phyloP scores from a whole-genome alignment of 2,888 invertebrate genomes.

The Eudemis profundana region DNA sequence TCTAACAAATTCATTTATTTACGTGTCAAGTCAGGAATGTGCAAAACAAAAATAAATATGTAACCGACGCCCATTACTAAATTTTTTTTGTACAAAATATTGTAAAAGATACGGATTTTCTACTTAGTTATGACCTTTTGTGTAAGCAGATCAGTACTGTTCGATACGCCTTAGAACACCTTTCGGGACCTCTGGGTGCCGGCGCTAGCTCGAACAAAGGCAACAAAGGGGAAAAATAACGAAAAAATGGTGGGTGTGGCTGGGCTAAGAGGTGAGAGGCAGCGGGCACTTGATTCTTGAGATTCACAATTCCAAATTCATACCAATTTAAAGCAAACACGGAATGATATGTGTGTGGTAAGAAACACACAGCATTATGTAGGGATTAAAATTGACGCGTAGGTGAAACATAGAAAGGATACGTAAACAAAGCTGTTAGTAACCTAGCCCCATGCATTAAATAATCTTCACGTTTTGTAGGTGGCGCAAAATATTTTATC shows the following conservation, averaged over 20 bases:
- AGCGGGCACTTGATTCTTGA: conserved; percentile 1
- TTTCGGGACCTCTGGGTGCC: conserved; percentile 77
- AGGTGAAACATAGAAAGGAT: too few relatives aligned
- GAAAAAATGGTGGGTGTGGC: conserved; percentile 31
- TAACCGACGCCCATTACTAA: conserved; percentile 75
- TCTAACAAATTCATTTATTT: conserved; percentile 78
- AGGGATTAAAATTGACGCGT: too few relatives aligned
- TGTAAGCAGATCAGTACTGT: neutral
- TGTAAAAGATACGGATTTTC: neutral
- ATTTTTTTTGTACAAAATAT: neutral
- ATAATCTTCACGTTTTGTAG: too few relatives aligned
- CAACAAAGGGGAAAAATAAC: conserved; percentile 74
- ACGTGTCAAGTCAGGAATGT: conserved; percentile 80
- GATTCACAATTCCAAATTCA: too few relatives aligned
- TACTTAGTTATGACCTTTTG: conserved; percentile 1
- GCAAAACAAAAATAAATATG: conserved; percentile 84
- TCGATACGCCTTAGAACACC: conserved; percentile 77
- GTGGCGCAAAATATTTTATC: too few relatives aligned
- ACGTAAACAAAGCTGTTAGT: too few relatives aligned
- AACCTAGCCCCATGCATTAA: too few relatives aligned
- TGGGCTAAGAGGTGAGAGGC: neutral
- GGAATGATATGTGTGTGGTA: too few relatives aligned
- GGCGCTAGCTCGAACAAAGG: conserved; percentile 83
- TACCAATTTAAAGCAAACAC: too few relatives aligned
- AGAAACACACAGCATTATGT: too few relatives aligned